A percentile compares a stretch with the other conserved stretches of the same genome.
Evolutionary conservation across 2,113 vertebrate species (phyloP).

Genomic region (Polyodon spathula): DNA sequence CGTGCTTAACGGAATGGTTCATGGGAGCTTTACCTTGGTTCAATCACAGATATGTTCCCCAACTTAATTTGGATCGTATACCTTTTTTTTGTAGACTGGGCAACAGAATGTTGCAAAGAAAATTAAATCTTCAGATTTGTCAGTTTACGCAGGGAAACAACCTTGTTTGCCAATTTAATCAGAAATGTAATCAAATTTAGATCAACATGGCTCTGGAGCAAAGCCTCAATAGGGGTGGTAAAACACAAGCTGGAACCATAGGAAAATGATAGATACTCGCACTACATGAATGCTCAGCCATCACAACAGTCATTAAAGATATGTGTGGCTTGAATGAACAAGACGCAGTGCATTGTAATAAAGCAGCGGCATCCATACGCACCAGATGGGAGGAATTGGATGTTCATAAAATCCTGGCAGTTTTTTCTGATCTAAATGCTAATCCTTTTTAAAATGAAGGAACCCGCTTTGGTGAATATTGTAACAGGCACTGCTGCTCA

Average conservation of each 20-base stretch:
- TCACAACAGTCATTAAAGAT: neutral
- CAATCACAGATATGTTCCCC: too few species aligned
- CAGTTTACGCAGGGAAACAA: neutral
- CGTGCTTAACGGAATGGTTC: too few species aligned
- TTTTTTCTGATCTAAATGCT: neutral
- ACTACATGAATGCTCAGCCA: neutral
- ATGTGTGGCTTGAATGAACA: neutral
- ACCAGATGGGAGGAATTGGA: neutral
- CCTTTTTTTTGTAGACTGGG: neutral
- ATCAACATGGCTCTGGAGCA: neutral
- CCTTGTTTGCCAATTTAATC: neutral
- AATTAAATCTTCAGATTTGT: too few species aligned
- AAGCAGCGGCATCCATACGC: neutral
- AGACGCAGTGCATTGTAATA: neutral
- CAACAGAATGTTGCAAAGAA: neutral
- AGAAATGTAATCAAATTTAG: neutral
- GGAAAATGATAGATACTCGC: neutral
- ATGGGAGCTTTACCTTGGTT: too few species aligned
- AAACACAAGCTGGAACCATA: neutral
- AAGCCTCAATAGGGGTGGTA: neutral
- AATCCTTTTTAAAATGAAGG: neutral
- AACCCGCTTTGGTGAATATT: neutral
- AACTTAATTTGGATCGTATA: too few species aligned
- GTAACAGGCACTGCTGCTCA: too few species aligned
- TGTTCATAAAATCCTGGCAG: neutral